Base-by-base conservation (phyloP, 2,888 invertebrate species). In the Drosophila nr. perissopoda region DNA sequence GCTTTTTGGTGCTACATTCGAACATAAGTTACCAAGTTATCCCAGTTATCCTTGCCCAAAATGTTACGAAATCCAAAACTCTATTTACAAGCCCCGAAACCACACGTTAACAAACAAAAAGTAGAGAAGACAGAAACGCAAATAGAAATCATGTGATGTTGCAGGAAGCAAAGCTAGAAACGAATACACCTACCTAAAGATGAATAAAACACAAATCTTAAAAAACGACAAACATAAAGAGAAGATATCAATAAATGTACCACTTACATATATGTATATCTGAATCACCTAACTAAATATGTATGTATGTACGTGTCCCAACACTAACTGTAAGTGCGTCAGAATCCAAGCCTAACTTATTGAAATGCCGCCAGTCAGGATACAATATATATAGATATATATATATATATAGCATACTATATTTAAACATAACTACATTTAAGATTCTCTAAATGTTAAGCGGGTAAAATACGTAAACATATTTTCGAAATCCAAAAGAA, bases 111-210 rank as follows among this genome's bases (percentile, higher is more conserved):
- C 25, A 33, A 62, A 56, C 25, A 68, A 54, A 63, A 40, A 48
- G 34, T 54, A 57, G 6, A 34, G 34, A 49, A 45, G 27, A 49
- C 54, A 64, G 68, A 27, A 56, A 56, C 21, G 59, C 34, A 69
- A 70, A 82, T 72, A 80, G 65, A 87, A 85, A 83, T 78, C 82
- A 85, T 85, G 85, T 85, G 85, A 85, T 85, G 85, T 88, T 85
- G 88, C 85, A 86, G 88, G 75, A 85, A 76, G 88, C 85, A 85
- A 85, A 85, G 82, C 83, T 88, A 88, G 85, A 88, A 85, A 85
- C 85, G 85, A 88, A 86, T 85, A 85, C 85, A 85, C 85, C 85
- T 85, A 84, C 83, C 87, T 85, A 82, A 77, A 76, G 31, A 69
- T 67, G 61, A 78, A 80, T 21, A 69, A 54, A 54, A 51, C 67